Conservation (phyloP, 1,140 invertebrate genomes). For the Arctopsyche grandis region DNA sequence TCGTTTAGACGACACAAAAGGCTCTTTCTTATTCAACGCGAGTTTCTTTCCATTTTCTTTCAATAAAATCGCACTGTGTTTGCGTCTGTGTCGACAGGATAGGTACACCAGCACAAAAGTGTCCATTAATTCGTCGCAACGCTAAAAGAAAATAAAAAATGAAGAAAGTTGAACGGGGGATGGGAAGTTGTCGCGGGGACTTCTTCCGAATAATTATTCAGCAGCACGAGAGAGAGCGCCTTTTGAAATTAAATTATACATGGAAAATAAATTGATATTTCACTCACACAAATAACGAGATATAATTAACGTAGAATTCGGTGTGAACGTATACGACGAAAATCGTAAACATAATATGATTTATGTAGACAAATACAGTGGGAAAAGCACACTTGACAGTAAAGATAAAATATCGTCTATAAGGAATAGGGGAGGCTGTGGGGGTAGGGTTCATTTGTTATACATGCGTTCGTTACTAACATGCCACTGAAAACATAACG, state of each 20-base stretch:
- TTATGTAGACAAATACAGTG: neutral
- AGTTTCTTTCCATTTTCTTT: conserved; percentile 43
- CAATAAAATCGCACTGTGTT: conserved; percentile 31
- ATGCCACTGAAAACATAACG: conserved; percentile 45
- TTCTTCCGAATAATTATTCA: conserved; percentile 13
- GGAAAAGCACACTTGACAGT: neutral
- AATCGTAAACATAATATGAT: conserved; percentile 2
- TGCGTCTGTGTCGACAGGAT: neutral
- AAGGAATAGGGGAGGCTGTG: neutral
- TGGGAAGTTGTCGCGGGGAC: neutral
- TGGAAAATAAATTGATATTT: neutral
- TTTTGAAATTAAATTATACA: neutral
- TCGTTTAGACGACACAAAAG: conserved; percentile 39
- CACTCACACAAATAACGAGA: neutral
- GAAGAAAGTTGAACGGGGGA: neutral
- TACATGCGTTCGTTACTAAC: conserved; percentile 35
- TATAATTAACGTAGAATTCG: neutral
- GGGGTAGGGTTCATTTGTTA: conserved; percentile 15
- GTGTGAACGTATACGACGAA: neutral
- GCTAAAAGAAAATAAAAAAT: conserved; percentile 30
- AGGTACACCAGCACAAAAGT: conserved; percentile 12
- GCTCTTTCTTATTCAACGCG: conserved; percentile 42
- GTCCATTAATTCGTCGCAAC: conserved; percentile 28
- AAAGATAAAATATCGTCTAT: neutral
- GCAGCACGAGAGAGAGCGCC: neutral